These are phyloP conservation scores for Acrobasis repandana DNA, from an alignment of 2,888 invertebrate species.

Conservation along the genomic window DNA sequence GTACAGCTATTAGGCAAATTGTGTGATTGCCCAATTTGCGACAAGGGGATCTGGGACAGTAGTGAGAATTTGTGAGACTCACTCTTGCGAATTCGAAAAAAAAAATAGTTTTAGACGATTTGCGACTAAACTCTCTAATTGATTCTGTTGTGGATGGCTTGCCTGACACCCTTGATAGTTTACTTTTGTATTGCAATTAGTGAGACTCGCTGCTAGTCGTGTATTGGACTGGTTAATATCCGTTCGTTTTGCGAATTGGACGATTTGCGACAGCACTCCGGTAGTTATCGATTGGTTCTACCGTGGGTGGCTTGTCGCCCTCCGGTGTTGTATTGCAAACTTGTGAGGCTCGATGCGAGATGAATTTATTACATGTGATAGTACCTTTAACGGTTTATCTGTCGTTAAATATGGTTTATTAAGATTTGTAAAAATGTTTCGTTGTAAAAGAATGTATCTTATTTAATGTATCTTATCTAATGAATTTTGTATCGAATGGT, in stretches of 20 bases:
- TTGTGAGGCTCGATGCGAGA: neutral
- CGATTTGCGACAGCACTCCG: neutral
- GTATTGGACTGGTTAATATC: too few species aligned
- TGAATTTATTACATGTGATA: constrained; percentile 10
- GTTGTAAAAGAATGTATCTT: neutral
- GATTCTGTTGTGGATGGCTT: too few species aligned
- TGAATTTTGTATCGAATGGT: too few species aligned
- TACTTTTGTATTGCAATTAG: neutral
- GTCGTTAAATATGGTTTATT: constrained; percentile 1
- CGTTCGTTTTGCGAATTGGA: neutral
- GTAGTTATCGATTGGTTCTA: constrained; percentile 10
- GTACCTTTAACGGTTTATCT: constrained; percentile 3
- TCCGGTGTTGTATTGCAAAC: neutral
- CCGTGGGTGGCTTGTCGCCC: constrained; percentile 14
- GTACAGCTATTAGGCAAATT: too few species aligned
- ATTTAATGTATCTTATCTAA: too few species aligned
- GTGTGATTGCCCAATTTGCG: too few species aligned
- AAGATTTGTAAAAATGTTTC: neutral
- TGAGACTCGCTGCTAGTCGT: neutral
- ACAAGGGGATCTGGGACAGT: too few species aligned
- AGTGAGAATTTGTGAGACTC: too few species aligned
- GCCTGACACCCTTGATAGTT: too few species aligned
- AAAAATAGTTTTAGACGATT: too few species aligned
- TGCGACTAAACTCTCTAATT: too few species aligned
- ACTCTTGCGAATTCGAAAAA: too few species aligned